Evolutionary conservation across 2,113 vertebrate genomes (phyloP).

Genomic region (Plecotus auritus): DNA sequence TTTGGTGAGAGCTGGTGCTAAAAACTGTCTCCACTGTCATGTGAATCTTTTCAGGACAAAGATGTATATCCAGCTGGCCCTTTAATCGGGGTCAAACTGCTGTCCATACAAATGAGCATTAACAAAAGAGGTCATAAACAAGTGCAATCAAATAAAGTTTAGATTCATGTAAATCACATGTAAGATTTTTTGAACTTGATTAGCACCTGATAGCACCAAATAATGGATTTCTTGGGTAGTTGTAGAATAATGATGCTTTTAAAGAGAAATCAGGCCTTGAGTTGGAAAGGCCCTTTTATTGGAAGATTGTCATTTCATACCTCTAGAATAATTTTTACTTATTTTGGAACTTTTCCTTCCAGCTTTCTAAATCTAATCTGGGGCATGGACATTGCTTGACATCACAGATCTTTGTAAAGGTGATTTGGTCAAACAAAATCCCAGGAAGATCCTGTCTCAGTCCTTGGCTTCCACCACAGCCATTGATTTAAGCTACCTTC

Average conservation of each 20-base stretch:
- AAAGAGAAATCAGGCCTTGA: neutral
- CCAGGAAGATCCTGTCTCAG: slow-evolving; percentile 34
- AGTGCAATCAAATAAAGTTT: neutral
- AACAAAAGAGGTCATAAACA: neutral
- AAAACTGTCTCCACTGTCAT: too few relatives aligned
- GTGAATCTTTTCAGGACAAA: neutral
- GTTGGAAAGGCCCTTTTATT: neutral
- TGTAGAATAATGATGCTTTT: neutral
- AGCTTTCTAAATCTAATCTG: neutral
- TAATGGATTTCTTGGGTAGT: neutral
- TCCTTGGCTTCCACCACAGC: slow-evolving; percentile 11
- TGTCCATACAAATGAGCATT: neutral
- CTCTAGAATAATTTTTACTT: neutral
- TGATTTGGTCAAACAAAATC: slow-evolving; percentile 32
- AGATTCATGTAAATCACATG: neutral
- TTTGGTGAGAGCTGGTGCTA: too few relatives aligned
- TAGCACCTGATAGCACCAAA: neutral
- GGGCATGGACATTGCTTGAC: neutral
- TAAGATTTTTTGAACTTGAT: neutral
- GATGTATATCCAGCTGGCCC: neutral
- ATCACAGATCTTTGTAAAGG: neutral
- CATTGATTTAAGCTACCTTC: slow-evolving; percentile 63
- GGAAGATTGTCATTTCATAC: neutral
- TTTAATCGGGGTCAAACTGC: neutral
- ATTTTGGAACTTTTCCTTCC: neutral